Evolutionary conservation across 1,140 invertebrate species (phyloP).

Genomic region (Caenorhabditis tropicalis): DNA sequence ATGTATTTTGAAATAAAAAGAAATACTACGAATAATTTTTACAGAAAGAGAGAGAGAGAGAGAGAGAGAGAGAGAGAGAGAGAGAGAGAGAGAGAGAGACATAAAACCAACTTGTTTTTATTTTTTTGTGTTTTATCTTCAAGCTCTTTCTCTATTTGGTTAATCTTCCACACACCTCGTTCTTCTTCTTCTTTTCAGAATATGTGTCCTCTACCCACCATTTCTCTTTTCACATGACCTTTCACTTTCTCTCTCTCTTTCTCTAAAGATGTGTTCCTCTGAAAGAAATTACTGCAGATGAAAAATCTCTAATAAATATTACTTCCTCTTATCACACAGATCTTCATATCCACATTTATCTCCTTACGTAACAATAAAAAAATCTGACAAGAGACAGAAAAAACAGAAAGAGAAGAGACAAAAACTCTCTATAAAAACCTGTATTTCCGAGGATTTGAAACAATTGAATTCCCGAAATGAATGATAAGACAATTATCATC

Average conservation of each 20-base stretch:
- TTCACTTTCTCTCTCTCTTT: slow-evolving; percentile 1
- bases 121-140: not conserved
- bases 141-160: not conserved
- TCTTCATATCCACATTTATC: not conserved
- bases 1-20: not conserved
- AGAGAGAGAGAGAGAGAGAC: not conserved
- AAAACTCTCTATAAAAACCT: not conserved
- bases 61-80: too few species aligned
- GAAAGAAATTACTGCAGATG: not conserved
- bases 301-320: not conserved
- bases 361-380: slow-evolving; percentile 7
- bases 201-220: not conserved
- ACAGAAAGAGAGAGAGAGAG: not conserved
- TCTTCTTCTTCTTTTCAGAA: not conserved
- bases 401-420: not conserved
- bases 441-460: not conserved
- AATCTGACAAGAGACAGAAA: too few species aligned
- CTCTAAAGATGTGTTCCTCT: not conserved
- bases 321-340: slow-evolving; percentile 36
- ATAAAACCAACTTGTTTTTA: slow-evolving; percentile 3
- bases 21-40: slow-evolving; percentile 20
- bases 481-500: not conserved
- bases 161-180: not conserved
- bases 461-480: not conserved
- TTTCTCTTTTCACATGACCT: not conserved